Base-by-base conservation (phyloP, 2,113 vertebrate genomes). In the Eidolon helvum region DNA sequence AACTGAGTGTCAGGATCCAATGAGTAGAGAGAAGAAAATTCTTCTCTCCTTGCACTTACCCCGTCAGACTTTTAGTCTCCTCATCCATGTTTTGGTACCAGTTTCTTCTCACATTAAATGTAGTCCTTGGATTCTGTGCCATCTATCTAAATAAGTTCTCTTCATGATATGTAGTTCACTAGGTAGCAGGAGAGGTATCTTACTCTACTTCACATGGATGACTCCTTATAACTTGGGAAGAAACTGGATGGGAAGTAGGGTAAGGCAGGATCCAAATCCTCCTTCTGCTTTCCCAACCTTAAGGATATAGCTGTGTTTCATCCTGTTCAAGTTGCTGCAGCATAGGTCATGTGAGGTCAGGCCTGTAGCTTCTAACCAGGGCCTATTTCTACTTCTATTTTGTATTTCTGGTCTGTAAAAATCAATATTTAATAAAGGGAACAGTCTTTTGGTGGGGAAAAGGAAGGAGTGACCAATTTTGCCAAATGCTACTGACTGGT, bases 1-100 rank as follows among this genome's bases (percentile, higher is more conserved):
- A 99, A 99, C 0, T 99, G 98, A 0, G 98, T 95, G 0, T 98
- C 99, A 7, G 98, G 95, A 45, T 98, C 98, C 0, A 98, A 98
- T 96, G 98, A 98, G 55, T 38, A 82, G 65, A 48, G 57, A 72
- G 26, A 38, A 69, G 72, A 10, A 59, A 43, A 7, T n/a, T 66
- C 28, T 61, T 53, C 38, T 30, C 4, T 59, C 68, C 66, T 40
- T 28, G 19, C 5, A 24, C 14, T 79, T 68, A 61, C 40, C 48
- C 16, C 24, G 7, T 84, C 43, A 53, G 18, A 30, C n/a, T 12
- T 48, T 40, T 40, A 30, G 5, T 86, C 65, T 78, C 65, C 8
- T 65, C 82, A 35, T 43, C 45, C 55, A 18, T 30, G 21, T 50
- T 78, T 86, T 72, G 40, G 45, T 87, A 91, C 63, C 65, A 87